These are phyloP conservation scores for Ranitomeya variabilis DNA, from an alignment of 2,113 vertebrate genomes.

Conservation along the genomic window DNA sequence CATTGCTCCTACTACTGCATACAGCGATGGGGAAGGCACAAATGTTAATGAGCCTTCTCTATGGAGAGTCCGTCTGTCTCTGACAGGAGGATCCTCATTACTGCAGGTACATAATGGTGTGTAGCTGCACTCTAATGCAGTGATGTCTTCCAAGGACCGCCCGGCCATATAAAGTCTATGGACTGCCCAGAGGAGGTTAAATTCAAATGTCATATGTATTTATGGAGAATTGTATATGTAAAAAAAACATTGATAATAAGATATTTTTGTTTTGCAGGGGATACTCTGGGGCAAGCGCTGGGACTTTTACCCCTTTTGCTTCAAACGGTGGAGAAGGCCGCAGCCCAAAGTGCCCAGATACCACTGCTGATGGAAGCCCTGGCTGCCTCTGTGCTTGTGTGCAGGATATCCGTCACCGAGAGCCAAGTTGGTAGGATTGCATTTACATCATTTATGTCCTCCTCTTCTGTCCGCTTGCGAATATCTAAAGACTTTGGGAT, in stretches of 20 bases:
- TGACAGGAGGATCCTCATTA: too few relatives aligned
- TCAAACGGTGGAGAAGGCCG: constrained; percentile 91
- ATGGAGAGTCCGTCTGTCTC: too few relatives aligned
- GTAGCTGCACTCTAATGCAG: too few relatives aligned
- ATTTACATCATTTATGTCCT: not conserved
- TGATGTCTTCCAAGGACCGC: too few relatives aligned
- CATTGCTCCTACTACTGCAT: too few relatives aligned
- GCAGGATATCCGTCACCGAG: constrained; percentile 83
- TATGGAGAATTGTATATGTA: not conserved
- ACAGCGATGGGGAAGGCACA: too few relatives aligned
- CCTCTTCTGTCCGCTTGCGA: not conserved
- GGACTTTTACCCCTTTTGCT: constrained; percentile 84
- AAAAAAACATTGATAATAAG: not conserved
- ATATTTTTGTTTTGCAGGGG: constrained; percentile 72
- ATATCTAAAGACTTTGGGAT: not conserved
- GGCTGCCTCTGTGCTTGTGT: constrained; percentile 87
- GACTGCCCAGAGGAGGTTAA: too few relatives aligned
- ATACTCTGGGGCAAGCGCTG: constrained; percentile 82
- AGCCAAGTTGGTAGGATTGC: constrained; percentile 80
- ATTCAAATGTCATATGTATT: not conserved
- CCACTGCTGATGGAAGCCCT: constrained; percentile 83
- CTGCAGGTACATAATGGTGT: too few relatives aligned
- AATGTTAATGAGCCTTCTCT: too few relatives aligned
- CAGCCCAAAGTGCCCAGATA: constrained; percentile 87
- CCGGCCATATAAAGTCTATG: too few relatives aligned